Evolutionary conservation across 1,140 invertebrate species (phyloP).

Genomic region (Caenorhabditis brenneri): DNA sequence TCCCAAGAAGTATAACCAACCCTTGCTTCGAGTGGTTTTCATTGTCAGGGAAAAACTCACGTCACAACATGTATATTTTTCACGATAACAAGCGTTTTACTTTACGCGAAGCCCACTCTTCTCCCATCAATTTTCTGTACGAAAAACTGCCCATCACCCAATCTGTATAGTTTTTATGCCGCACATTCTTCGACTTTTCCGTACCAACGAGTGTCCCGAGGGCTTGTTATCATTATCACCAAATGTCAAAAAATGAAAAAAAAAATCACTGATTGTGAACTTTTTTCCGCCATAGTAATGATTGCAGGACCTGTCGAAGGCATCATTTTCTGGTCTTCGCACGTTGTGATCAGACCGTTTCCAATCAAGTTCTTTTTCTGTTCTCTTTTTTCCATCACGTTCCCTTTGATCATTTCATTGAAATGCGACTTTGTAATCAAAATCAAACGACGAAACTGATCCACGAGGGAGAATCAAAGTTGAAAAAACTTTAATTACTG

Average conservation of each 20-base stretch:
- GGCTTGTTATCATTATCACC: background rate
- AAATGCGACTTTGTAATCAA: background rate
- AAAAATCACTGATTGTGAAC: background rate
- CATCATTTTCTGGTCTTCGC: background rate
- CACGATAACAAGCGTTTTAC: too few relatives aligned
- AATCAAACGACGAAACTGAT: conserved; percentile 23
- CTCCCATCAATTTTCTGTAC: background rate
- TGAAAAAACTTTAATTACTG: background rate
- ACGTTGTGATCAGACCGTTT: background rate
- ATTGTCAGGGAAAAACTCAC: too few relatives aligned
- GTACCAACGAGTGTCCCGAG: background rate
- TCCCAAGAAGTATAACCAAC: too few relatives aligned
- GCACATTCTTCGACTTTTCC: background rate
- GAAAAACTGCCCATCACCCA: background rate
- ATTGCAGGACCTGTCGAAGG: background rate
- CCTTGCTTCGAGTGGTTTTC: too few relatives aligned
- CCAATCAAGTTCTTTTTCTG: background rate
- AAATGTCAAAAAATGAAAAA: background rate
- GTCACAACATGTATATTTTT: too few relatives aligned
- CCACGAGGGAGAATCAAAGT: background rate
- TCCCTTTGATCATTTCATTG: conserved; percentile 2
- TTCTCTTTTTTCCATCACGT: background rate
- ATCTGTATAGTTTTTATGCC: background rate
- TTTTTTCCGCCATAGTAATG: background rate
- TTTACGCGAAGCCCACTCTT: too few relatives aligned